Percentiles rank a stretch among this genome's conserved stretches.
phyloP scores from a whole-genome alignment of 2,113 vertebrate genomes.

The Oryzias javanicus region DNA sequence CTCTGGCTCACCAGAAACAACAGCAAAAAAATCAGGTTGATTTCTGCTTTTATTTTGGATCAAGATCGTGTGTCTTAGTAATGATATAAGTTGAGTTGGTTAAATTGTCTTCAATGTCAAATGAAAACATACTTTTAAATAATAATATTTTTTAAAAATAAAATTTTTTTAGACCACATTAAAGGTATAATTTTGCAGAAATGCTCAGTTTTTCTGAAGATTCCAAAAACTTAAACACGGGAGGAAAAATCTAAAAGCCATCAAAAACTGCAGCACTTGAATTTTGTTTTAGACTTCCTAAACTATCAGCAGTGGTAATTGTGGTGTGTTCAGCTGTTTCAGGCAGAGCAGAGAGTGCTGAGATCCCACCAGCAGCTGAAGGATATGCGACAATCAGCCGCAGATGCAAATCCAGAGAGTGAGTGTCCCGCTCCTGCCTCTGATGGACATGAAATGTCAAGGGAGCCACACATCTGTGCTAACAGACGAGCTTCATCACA shows the following conservation, averaged over 20 bases:
- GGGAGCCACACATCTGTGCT: conserved; percentile 11
- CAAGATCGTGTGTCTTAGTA: no score
- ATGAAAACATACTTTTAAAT: neutral
- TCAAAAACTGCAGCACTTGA: no score
- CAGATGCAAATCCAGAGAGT: conserved; percentile 95
- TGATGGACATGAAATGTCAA: conserved; percentile 27
- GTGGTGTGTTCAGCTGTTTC: conserved; percentile 82
- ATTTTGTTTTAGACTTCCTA: no score
- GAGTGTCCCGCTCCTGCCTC: conserved; percentile 66
- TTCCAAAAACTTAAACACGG: no score
- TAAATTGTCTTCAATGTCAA: neutral
- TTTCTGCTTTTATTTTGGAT: neutral
- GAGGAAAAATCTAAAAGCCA: no score
- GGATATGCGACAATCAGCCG: conserved; percentile 86
- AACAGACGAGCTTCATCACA: no score
- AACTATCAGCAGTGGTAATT: no score
- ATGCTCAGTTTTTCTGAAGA: neutral
- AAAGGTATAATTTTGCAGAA: neutral
- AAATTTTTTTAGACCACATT: neutral
- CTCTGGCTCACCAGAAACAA: conserved; percentile 90
- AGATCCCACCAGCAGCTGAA: conserved; percentile 89
- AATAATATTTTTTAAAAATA: no score
- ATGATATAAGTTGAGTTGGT: no score
- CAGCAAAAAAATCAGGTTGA: conserved; percentile 95
- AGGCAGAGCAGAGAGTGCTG: conserved; percentile 88